Base-by-base conservation (phyloP, 2,888 invertebrate species). In the Drosophila neutralis region DNA sequence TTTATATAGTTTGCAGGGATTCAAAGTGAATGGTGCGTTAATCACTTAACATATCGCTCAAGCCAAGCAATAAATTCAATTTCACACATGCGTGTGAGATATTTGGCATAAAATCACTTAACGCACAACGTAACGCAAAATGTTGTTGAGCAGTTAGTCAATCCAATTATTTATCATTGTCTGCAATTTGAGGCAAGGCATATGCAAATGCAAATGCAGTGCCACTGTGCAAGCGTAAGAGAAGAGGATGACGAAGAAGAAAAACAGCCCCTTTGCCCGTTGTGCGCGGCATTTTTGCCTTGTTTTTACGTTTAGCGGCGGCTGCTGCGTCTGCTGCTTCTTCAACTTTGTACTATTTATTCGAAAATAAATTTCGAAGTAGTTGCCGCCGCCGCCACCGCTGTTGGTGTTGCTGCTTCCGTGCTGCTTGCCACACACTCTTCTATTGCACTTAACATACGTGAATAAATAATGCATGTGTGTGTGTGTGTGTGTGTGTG, bases 351-450 rank as follows among this genome's bases (percentile, higher is more conserved):
- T 86, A 86, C 85, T 86, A 86, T 89, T 89, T 86, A 89, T 89
- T 86, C 89, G 89, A 89, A 86, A 86, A 86, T 89, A 87, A 89
- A 87, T 86, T 89, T 87, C 87, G 89, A 86, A 85, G 87, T 89
- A 89, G 85, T 89, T 83, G 82, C 75, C 48, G 74, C 68, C 29
- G 73, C 51, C 21, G 62, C 21, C n/a, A 53, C 8, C 24, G 49
- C 15, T 57, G 53, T 3, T 54, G 54, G 29, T 70, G 54, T 45
- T 73, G 64, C 61, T 62, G 73, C 33, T 78, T 68, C 72, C 60
- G 71, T 72, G 79, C 76, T 57, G 75, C 76, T 76, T 79, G 78
- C 78, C 80, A 78, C 80, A 83, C 86, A 75, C 72, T 75, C 68
- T 65, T 64, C 78, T 79, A 78, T 56, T 87, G 87, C 85, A 87